phyloP scores from a whole-genome alignment of 35 echinoderm and acorn worm species.

The Apostichopus parvimensis region DNA sequence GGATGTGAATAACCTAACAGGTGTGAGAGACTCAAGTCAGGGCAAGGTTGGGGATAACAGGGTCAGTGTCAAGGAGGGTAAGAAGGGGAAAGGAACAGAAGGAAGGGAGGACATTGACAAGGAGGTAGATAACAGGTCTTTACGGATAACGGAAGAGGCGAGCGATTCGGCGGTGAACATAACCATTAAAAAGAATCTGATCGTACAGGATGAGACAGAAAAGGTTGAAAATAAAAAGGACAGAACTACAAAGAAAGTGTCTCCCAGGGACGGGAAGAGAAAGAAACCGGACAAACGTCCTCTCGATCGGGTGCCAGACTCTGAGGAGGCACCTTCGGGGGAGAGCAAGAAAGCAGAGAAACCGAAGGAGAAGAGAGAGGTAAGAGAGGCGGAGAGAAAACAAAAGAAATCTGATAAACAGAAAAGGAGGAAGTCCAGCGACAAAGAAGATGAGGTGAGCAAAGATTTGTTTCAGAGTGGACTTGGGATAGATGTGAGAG shows the following conservation, averaged over 20 bases:
- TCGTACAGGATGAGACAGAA: constrained; percentile 54
- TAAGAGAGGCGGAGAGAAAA: constrained; percentile 7
- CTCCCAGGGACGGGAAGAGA: not conserved
- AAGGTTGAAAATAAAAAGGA: constrained; percentile 60
- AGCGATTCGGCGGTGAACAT: not conserved
- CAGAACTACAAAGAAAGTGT: not conserved
- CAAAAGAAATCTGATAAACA: constrained; percentile 49
- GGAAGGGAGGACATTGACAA: not conserved
- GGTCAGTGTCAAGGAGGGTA: constrained; percentile 54
- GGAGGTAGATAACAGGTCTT: not conserved
- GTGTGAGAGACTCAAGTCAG: not conserved
- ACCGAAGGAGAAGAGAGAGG: not conserved
- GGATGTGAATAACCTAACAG: not conserved
- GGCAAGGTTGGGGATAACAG: constrained; percentile 33
- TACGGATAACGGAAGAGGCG: constrained; percentile 23
- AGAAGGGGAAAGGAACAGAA: constrained; percentile 48
- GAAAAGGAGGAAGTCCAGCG: constrained; percentile 14
- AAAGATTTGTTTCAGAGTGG: not conserved
- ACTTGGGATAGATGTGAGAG: not conserved
- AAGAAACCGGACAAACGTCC: not conserved
- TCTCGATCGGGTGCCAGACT: not conserved
- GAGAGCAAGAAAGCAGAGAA: constrained; percentile 36
- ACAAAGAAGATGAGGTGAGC: not conserved
- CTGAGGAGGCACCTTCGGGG: not conserved
- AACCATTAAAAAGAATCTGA: constrained; percentile 57